These are phyloP conservation scores for Corythoichthys intestinalis DNA, from an alignment of 2,113 vertebrate genomes.

Conservation along the genomic window DNA sequence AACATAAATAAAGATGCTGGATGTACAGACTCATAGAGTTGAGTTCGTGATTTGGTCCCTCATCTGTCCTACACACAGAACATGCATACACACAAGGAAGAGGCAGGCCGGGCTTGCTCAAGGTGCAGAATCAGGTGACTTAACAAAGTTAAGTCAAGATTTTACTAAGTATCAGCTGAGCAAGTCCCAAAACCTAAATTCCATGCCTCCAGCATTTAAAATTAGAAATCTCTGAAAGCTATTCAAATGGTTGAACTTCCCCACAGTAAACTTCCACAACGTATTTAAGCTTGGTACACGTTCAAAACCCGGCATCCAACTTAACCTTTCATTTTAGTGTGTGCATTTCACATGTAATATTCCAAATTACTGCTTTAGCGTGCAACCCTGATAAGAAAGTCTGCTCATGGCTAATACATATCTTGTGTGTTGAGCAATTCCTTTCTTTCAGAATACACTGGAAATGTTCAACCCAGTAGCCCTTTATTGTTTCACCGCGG, in stretches of 20 bases:
- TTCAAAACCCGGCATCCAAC: background rate
- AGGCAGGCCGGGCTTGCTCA: too few species aligned
- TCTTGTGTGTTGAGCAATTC: background rate
- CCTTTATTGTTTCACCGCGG: background rate
- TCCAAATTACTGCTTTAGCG: background rate
- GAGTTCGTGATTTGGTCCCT: too few species aligned
- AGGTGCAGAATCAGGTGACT: too few species aligned
- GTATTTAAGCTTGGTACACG: background rate
- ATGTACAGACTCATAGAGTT: too few species aligned
- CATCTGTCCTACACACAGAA: too few species aligned
- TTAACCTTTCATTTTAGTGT: background rate
- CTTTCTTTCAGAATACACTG: constrained; percentile 16
- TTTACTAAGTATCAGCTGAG: too few species aligned
- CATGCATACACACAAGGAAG: too few species aligned
- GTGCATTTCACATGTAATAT: background rate
- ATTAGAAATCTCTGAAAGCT: background rate
- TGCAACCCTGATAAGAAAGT: background rate
- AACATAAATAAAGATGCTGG: too few species aligned
- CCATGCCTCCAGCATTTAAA: too few species aligned
- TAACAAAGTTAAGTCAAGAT: too few species aligned
- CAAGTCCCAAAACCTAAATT: too few species aligned
- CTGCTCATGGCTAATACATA: background rate
- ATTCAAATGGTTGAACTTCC: background rate
- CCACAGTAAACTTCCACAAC: constrained; percentile 1
- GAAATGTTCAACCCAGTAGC: background rate